Conservation (phyloP, 2,797 vertebrate genomes). For the Pseudochirops cupreus region DNA sequence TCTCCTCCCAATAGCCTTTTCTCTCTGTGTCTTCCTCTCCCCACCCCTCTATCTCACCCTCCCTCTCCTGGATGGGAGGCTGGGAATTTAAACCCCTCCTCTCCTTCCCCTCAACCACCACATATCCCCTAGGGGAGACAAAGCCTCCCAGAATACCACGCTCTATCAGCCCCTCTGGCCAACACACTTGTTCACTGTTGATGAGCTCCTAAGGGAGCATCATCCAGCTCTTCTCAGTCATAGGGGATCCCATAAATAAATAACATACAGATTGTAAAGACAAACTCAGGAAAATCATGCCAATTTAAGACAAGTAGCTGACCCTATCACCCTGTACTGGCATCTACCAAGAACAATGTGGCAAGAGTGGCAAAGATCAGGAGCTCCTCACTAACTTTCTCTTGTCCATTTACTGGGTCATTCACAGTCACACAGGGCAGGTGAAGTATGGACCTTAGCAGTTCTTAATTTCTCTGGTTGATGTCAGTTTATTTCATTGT, state of each 20-base stretch:
- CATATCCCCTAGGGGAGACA: background rate
- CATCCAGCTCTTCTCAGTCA: fast-evolving
- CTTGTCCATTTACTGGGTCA: background rate
- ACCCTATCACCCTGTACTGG: fast-evolving
- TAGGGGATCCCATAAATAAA: background rate
- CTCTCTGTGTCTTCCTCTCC: background rate
- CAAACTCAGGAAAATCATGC: background rate
- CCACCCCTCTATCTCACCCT: background rate
- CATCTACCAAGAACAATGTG: background rate
- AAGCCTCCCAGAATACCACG: background rate
- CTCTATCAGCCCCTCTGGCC: background rate
- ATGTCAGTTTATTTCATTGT: background rate
- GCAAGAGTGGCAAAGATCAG: fast-evolving
- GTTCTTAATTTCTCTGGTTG: background rate
- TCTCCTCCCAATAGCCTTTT: background rate
- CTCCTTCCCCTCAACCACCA: background rate
- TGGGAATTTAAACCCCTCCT: fast-evolving
- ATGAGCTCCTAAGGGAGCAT: fast-evolving
- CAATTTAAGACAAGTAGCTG: background rate
- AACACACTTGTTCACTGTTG: background rate
- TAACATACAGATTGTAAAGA: background rate
- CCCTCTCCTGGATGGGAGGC: background rate
- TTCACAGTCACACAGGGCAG: background rate
- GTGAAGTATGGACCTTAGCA: background rate
- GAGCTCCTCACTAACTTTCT: background rate